A percentile compares a stretch with the other conserved stretches of the same genome.
phyloP scores from a whole-genome alignment of 2,113 vertebrate species.

The Apodemus sylvaticus region DNA sequence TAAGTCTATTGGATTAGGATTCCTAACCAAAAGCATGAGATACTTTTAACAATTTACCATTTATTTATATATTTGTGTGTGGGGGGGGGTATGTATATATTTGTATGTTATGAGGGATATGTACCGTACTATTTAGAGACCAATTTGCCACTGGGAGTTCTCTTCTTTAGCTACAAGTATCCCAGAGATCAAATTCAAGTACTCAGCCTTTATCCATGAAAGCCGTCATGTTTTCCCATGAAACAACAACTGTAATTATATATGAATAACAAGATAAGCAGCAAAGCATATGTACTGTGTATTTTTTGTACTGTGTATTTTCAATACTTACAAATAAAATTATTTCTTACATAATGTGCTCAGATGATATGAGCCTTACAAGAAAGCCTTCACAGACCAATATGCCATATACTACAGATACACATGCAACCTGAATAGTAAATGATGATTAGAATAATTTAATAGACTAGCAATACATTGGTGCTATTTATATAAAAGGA shows the following conservation, averaged over 20 bases:
- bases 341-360: constrained; percentile 24
- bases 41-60: background rate
- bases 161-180: background rate
- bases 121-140: too few relatives aligned
- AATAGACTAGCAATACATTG: constrained; percentile 12
- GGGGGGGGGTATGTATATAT: background rate
- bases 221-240: background rate
- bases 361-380: too few relatives aligned
- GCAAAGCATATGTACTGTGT: constrained; percentile 35
- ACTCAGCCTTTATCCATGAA: background rate
- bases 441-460: constrained; percentile 18
- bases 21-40: constrained; percentile 42
- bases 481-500: background rate
- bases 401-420: constrained; percentile 31
- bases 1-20: background rate
- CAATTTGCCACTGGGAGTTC: background rate
- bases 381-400: background rate
- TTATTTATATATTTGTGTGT: background rate
- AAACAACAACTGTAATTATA: background rate
- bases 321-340: constrained; percentile 1
- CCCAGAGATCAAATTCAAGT: background rate
- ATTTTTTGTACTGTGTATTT: too few relatives aligned
- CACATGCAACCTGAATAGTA: background rate
- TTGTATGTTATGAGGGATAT: background rate
- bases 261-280: background rate